Evolutionary conservation across 2,888 invertebrate genomes (phyloP).

Genomic region (Gastrophysa polygoni): DNA sequence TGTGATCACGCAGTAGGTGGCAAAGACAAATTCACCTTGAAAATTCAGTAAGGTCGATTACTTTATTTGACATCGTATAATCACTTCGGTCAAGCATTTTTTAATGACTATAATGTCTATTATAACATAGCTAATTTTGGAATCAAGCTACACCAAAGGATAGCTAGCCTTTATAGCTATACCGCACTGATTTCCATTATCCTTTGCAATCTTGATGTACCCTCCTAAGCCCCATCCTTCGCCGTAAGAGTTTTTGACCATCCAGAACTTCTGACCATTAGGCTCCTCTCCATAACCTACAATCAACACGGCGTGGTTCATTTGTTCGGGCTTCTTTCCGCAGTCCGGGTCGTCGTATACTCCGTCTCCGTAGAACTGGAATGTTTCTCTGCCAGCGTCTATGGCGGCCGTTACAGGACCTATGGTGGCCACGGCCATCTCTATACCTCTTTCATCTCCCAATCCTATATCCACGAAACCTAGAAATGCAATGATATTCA

Average conservation of each 20-base stretch:
- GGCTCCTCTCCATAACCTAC: constrained; percentile 77
- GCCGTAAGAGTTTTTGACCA: constrained; percentile 74
- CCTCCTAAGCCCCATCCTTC: constrained; percentile 52
- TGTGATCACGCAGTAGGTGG: too few species aligned
- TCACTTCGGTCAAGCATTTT: too few species aligned
- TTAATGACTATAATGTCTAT: too few species aligned
- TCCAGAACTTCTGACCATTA: constrained; percentile 70
- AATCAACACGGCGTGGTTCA: constrained; percentile 85
- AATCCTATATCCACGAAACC: constrained; percentile 77
- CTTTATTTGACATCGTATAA: too few species aligned
- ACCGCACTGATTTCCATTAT: constrained; percentile 77
- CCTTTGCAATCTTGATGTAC: constrained; percentile 51
- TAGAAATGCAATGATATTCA: constrained; percentile 50
- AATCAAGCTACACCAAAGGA: constrained; percentile 82
- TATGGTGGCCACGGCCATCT: constrained; percentile 79
- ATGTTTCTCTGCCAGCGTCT: constrained; percentile 82
- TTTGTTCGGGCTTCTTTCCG: constrained; percentile 61
- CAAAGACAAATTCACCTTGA: too few species aligned
- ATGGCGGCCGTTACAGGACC: constrained; percentile 90
- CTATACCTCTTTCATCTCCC: constrained; percentile 76
- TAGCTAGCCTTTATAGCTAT: constrained; percentile 81
- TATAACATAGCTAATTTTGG: too few species aligned
- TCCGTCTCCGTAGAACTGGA: constrained; percentile 84
- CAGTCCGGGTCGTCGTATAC: constrained; percentile 84
- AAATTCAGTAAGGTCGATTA: too few species aligned